Evolutionary conservation across 1,140 invertebrate species (phyloP).

Genomic region (Coenobita brevimanus): DNA sequence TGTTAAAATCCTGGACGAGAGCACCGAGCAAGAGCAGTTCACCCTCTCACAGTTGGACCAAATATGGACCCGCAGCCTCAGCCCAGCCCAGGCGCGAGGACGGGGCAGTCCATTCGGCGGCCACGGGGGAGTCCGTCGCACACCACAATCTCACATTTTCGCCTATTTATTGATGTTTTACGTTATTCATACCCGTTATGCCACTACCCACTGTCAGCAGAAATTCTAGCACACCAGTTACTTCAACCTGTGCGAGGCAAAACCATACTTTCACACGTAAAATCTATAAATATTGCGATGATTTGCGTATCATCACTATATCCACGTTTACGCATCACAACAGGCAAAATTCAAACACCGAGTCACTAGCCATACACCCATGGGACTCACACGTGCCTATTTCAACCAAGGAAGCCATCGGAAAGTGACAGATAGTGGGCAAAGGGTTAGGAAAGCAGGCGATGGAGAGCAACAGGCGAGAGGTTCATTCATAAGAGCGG

Average conservation of each 20-base stretch:
- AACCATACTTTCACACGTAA: too few relatives aligned
- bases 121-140: conserved; percentile 24
- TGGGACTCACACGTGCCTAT: background rate
- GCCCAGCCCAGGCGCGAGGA: conserved; percentile 55
- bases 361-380: background rate
- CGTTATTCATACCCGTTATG: background rate
- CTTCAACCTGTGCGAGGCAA: too few relatives aligned
- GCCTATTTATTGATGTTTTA: background rate
- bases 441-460: conserved; percentile 34
- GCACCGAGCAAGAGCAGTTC: conserved; percentile 37
- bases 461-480: conserved; percentile 43
- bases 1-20: conserved; percentile 24
- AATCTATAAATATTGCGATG: too few relatives aligned
- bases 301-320: too few relatives aligned
- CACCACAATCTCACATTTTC: background rate
- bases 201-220: too few relatives aligned
- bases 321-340: too few relatives aligned
- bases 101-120: conserved; percentile 42
- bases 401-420: background rate
- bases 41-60: conserved; percentile 65
- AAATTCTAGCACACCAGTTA: too few relatives aligned
- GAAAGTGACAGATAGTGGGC: conserved; percentile 12
- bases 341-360: too few relatives aligned
- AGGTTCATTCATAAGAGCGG: conserved; percentile 63
- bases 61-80: conserved; percentile 60